phyloP scores from a whole-genome alignment of 2,888 invertebrate genomes.

The Griposia aprilina region DNA sequence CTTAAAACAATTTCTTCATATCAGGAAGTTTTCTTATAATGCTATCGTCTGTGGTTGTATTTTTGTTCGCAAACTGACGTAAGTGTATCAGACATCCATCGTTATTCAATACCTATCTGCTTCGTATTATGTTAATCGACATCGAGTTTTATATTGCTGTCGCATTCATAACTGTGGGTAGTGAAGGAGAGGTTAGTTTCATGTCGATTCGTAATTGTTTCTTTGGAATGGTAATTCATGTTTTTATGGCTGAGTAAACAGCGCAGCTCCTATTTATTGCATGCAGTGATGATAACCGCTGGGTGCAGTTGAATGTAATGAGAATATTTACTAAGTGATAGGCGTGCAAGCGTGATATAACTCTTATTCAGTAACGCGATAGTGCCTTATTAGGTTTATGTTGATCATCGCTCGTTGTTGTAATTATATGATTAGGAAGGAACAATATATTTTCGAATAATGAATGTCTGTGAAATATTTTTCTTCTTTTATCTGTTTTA shows the following conservation, averaged over 20 bases:
- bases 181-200: constrained; percentile 38
- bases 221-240: constrained; percentile 37
- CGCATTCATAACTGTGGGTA: constrained; percentile 14
- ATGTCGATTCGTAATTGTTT: constrained; percentile 40
- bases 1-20: constrained; percentile 53
- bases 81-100: constrained; percentile 56
- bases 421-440: background rate
- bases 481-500: background rate
- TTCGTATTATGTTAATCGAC: constrained; percentile 11
- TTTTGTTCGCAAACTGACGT: constrained; percentile 65
- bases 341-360: constrained; percentile 63
- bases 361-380: constrained; percentile 45
- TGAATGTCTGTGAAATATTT: background rate
- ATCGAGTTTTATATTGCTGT: constrained; percentile 36
- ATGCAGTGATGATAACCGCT: constrained; percentile 65
- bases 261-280: constrained; percentile 54
- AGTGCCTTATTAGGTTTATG: constrained; percentile 22
- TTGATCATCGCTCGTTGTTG: constrained; percentile 6
- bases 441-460: background rate
- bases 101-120: constrained; percentile 62
- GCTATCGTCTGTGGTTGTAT: constrained; percentile 57
- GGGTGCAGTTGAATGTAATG: constrained; percentile 58
- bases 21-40: constrained; percentile 58
- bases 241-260: constrained; percentile 44
- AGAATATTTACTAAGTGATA: constrained; percentile 64